phyloP scores from a whole-genome alignment of 2,888 invertebrate species.

The Oscheius sp. region DNA sequence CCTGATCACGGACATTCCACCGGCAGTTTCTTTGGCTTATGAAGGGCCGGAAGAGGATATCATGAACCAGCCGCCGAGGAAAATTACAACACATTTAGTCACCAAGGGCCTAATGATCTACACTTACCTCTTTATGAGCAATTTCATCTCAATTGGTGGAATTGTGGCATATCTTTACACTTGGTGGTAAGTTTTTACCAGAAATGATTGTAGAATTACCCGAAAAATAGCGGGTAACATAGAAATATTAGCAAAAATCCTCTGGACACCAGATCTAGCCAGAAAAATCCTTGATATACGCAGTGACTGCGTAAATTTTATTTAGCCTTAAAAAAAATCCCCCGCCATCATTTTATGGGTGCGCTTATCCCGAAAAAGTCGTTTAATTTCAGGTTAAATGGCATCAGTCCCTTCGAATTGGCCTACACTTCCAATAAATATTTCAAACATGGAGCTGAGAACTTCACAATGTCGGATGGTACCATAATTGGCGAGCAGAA shows the following conservation, averaged over 20 bases:
- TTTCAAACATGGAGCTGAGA: slow-evolving; percentile 49
- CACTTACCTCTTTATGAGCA: slow-evolving; percentile 67
- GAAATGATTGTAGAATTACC: no score
- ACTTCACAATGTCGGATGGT: slow-evolving; percentile 43
- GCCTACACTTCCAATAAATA: slow-evolving; percentile 43
- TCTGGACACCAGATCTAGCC: no score
- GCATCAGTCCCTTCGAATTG: slow-evolving; percentile 44
- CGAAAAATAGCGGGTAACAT: no score
- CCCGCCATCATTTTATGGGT: neutral
- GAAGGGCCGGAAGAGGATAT: slow-evolving; percentile 69
- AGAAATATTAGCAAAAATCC: no score
- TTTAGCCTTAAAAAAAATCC: no score
- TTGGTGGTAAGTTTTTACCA: no score
- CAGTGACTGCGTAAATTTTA: no score
- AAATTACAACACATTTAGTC: slow-evolving; percentile 59
- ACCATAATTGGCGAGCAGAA: slow-evolving; percentile 38
- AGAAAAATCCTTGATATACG: no score
- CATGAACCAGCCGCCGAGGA: slow-evolving; percentile 66
- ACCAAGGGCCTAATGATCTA: slow-evolving; percentile 65
- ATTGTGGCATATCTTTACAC: slow-evolving; percentile 49
- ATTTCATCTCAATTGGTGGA: slow-evolving; percentile 61
- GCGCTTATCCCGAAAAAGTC: neutral
- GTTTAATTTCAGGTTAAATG: no score
- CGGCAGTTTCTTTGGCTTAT: slow-evolving; percentile 67
- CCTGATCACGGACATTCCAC: slow-evolving; percentile 67